Evolutionary conservation across 2,888 invertebrate species (phyloP).

Genomic region (Cheilosia grossa): DNA sequence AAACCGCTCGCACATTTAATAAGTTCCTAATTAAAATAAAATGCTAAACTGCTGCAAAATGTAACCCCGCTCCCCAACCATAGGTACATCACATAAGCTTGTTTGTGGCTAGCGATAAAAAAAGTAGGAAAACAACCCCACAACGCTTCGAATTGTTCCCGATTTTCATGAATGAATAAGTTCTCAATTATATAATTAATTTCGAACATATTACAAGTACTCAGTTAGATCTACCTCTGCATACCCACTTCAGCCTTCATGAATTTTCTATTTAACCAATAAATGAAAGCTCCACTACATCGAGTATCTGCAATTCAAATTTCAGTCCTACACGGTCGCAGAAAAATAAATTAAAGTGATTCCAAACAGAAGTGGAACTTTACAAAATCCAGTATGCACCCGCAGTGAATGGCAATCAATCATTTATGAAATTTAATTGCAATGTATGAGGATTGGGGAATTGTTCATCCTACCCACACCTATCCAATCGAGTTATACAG

Average conservation of each 20-base stretch:
- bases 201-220: constrained; percentile 39
- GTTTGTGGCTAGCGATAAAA: neutral
- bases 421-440: constrained; percentile 56
- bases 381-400: constrained; percentile 38
- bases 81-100: neutral
- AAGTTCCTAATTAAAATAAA: neutral
- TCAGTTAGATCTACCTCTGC: constrained; percentile 29
- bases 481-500: too few species aligned
- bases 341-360: constrained; percentile 35
- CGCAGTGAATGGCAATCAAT: constrained; percentile 60
- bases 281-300: constrained; percentile 22
- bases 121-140: neutral
- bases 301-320: constrained; percentile 29
- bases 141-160: neutral
- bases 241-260: constrained; percentile 18
- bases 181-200: constrained; percentile 32
- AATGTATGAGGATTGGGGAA: neutral
- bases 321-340: neutral
- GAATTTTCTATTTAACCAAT: constrained; percentile 36
- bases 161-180: constrained; percentile 27
- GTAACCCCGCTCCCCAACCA: neutral
- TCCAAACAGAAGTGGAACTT: constrained; percentile 40
- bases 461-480: too few species aligned
- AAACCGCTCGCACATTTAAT: too few species aligned
- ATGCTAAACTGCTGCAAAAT: neutral